Percentiles rank a stretch among this genome's conserved stretches.
phyloP scores from a whole-genome alignment of 2,113 vertebrate species.

The Etheostoma spectabile region DNA sequence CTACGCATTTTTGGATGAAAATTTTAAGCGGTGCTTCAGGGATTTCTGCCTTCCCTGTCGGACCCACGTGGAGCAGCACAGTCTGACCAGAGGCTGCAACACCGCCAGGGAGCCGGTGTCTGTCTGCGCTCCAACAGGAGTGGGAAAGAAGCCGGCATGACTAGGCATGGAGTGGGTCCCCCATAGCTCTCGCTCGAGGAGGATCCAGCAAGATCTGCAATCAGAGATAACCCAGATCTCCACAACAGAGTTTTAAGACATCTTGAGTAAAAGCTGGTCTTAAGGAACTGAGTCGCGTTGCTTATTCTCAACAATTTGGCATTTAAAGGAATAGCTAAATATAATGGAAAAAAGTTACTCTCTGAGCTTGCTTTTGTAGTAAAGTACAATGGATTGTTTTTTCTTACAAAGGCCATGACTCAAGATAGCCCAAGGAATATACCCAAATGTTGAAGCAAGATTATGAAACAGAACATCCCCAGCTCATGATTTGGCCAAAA shows the following conservation, averaged over 20 bases:
- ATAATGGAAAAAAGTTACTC: neutral
- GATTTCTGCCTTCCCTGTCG: conserved; percentile 92
- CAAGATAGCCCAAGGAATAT: neutral
- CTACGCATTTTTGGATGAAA: conserved; percentile 96
- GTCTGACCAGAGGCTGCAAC: conserved; percentile 82
- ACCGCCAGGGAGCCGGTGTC: conserved; percentile 85
- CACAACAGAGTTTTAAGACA: conserved; percentile 81
- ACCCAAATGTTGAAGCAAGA: neutral
- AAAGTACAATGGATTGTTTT: conserved; percentile 4
- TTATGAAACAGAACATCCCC: conserved; percentile 6
- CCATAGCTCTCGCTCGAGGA: conserved; percentile 66
- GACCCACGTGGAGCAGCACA: conserved; percentile 76
- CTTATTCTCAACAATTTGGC: conserved; percentile 2
- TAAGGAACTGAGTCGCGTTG: neutral
- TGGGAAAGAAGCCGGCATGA: conserved; percentile 87
- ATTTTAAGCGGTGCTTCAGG: conserved; percentile 95
- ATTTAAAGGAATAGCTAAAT: conserved; percentile 4
- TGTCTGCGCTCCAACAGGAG: conserved; percentile 84
- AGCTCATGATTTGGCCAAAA: neutral
- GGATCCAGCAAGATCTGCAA: conserved; percentile 82
- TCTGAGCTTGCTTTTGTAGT: conserved; percentile 5
- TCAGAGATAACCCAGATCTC: conserved; percentile 89
- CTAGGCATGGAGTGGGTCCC: conserved; percentile 82
- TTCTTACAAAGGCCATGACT: conserved; percentile 1
- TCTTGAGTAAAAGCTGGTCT: neutral